Base-by-base conservation (phyloP, 2,888 invertebrate species). In the Caenorhabditis plicata region DNA sequence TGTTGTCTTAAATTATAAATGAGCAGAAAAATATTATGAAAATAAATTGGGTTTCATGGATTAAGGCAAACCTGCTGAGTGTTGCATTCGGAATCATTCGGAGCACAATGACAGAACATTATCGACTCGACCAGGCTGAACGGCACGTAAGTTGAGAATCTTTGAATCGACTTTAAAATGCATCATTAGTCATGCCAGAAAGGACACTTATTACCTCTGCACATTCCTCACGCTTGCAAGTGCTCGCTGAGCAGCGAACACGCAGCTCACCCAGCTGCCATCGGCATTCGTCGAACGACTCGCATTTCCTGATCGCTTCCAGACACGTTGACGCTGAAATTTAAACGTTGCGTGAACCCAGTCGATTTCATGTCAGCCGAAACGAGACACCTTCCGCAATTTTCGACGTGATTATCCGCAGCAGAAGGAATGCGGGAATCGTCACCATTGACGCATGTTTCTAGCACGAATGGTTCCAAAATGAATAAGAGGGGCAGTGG, bases 101-200 rank as follows among this genome's bases (percentile, higher is more conserved):
- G 51, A 9, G 71, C 55, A 50, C 77, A 77, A 44, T 75, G 74
- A 50, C 77, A 77, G 46, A 77, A 77, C 68, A 74, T 72, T 19
- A 78, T 44, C 11, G 74, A 61, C 46, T 78, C 77, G 15, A 68
- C 67, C 7, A 76, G 42, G 2, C 57, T 48, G 11, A 57, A 64
- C 23, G 71, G 64, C 20, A 78, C 77, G 47, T 73, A 77, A 7
- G 62, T 58, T 11, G 74, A 61, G 48, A 77, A 77, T 32, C 77
- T 51, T 56, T 74, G 67, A 15, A 77, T 46, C 7, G 77, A 72
- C 75, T 74, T 45, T 26, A 53, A 45, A 5, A 9, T 11, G 22
- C 45, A 35, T 40, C 2, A 20, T 4, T 17, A 25, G 22, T 31
- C n/a, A n/a, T n/a, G n/a, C n/a, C 8, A 20, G 17, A 19, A 53